A percentile compares a stretch with the other conserved stretches of the same genome.
These are phyloP conservation scores for Aporophyla nigra DNA, from an alignment of 2,888 invertebrate genomes.

Conservation along the genomic window DNA sequence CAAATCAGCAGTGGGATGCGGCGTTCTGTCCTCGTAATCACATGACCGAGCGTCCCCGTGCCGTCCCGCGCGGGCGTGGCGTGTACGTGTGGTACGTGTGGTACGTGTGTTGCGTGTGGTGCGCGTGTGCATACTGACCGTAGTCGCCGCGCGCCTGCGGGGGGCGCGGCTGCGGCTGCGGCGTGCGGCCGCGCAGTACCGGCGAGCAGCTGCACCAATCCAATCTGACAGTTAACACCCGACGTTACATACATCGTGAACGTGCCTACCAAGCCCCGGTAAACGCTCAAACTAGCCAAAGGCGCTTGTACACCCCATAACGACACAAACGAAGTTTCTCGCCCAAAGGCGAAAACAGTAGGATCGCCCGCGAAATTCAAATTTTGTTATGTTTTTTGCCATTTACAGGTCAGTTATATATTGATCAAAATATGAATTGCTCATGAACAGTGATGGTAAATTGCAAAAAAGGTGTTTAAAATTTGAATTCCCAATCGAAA, in stretches of 20 bases:
- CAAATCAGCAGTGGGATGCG: conserved; percentile 2
- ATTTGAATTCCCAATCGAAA: background rate
- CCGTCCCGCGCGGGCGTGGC: conserved; percentile 27
- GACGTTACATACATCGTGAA: conserved; percentile 75
- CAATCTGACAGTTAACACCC: conserved; percentile 87
- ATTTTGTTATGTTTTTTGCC: background rate
- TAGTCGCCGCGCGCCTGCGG: conserved; percentile 96
- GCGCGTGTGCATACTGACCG: conserved; percentile 92
- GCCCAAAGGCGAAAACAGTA: background rate
- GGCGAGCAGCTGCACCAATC: conserved; percentile 93
- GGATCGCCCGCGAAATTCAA: background rate
- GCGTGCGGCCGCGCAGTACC: conserved; percentile 92
- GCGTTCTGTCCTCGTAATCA: background rate
- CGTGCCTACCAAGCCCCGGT: conserved; percentile 65
- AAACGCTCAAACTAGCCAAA: conserved; percentile 64
- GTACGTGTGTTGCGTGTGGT: conserved; percentile 44
- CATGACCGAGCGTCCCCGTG: conserved; percentile 58
- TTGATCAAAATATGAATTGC: background rate
- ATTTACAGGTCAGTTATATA: background rate
- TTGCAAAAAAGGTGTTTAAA: background rate
- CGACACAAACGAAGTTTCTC: background rate
- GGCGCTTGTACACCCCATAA: conserved; percentile 19
- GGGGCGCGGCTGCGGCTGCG: conserved; percentile 88
- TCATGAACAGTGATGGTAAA: too few species aligned
- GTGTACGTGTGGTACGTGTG: conserved; percentile 37